phyloP scores from a whole-genome alignment of 2,797 vertebrate species.

The Sebastes glaucus region DNA sequence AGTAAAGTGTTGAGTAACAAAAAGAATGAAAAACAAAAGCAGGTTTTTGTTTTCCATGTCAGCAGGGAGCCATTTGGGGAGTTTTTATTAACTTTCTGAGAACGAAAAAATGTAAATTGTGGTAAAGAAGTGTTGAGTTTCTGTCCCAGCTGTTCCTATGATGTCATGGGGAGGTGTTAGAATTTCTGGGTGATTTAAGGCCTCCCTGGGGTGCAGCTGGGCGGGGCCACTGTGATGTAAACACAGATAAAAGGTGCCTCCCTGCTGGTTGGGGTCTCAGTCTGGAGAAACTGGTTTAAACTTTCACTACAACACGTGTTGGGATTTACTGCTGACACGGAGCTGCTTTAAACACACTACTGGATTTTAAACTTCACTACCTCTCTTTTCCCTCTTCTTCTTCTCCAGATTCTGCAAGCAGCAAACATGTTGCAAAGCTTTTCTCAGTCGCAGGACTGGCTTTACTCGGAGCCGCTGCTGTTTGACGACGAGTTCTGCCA shows the following conservation, averaged over 20 bases:
- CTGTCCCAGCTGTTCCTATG: constrained; percentile 68
- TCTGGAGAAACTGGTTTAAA: constrained; percentile 27
- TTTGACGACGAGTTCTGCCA: constrained; percentile 85
- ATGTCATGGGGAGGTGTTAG: constrained; percentile 58
- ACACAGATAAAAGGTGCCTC: constrained; percentile 70
- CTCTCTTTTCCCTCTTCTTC: background rate
- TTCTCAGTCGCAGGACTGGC: constrained; percentile 81
- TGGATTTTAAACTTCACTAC: constrained; percentile 32
- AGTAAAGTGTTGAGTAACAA: constrained; percentile 5
- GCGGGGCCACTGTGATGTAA: constrained; percentile 72
- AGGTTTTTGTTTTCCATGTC: constrained; percentile 1
- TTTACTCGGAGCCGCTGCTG: constrained; percentile 80
- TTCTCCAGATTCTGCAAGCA: constrained; percentile 40
- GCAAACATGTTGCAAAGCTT: constrained; percentile 81
- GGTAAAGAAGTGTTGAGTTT: constrained; percentile 33
- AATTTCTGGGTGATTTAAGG: background rate
- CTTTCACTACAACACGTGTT: constrained; percentile 54
- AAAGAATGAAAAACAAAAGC: background rate
- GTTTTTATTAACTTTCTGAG: constrained; percentile 13
- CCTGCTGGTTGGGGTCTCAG: constrained; percentile 12
- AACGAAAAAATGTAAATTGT: constrained; percentile 20
- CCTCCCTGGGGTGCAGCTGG: constrained; percentile 7
- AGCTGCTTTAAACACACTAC: constrained; percentile 31
- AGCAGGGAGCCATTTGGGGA: background rate
- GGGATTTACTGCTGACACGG: background rate